Conservation (phyloP, 2,797 vertebrate genomes). For the Lycodopsis pacificus region DNA sequence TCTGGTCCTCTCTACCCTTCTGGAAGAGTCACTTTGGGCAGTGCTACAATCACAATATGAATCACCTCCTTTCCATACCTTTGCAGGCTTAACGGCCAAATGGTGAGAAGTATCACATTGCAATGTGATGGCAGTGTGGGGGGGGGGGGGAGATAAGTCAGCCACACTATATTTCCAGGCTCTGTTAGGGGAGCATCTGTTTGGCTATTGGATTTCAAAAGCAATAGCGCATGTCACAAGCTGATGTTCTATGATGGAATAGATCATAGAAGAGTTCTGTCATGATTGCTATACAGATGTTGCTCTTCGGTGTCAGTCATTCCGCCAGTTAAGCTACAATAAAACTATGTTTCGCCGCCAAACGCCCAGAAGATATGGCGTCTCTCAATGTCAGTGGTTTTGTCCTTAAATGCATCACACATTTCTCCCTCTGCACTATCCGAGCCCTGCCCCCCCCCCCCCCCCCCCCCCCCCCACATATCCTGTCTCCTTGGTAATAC, state of each 20-base stretch:
- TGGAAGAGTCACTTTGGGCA: constrained; percentile 63
- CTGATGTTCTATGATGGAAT: constrained; percentile 37
- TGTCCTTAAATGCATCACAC: constrained; percentile 41
- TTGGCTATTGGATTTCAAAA: constrained; percentile 67
- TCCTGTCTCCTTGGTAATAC: constrained; percentile 28
- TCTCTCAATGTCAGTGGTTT: constrained; percentile 54
- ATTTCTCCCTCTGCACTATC: neutral
- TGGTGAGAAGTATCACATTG: constrained; percentile 75
- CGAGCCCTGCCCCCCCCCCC: neutral
- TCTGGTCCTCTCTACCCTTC: constrained; percentile 51
- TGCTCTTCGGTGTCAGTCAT: constrained; percentile 26
- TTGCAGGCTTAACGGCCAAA: constrained; percentile 65
- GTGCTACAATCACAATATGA: constrained; percentile 71
- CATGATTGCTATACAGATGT: constrained; percentile 60
- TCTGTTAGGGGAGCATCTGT: constrained; percentile 72
- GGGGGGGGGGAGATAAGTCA: constrained; percentile 53
- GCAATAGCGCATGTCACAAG: constrained; percentile 58
- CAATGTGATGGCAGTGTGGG: constrained; percentile 57
- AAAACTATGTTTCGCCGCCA: constrained; percentile 3
- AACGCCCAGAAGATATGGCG: neutral
- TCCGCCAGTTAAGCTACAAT: constrained; percentile 34
- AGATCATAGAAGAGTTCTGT: constrained; percentile 32
- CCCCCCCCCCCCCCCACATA: neutral
- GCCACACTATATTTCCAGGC: constrained; percentile 65
- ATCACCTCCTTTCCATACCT: constrained; percentile 74